phyloP scores from a whole-genome alignment of 2,888 invertebrate species.

The Diogma glabrata region DNA sequence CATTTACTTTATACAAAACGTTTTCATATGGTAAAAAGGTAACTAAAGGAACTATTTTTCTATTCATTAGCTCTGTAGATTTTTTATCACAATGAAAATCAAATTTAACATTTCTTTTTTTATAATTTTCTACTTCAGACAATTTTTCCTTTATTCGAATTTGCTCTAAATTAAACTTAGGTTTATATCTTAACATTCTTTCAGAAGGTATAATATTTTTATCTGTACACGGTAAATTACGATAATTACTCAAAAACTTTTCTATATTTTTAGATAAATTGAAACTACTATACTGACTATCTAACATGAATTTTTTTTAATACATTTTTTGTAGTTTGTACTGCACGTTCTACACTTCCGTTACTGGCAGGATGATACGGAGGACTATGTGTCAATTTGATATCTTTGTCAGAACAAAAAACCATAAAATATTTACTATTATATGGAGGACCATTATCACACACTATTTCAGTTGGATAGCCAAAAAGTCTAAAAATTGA shows the following conservation, averaged over 20 bases:
- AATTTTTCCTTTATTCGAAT: too few species aligned
- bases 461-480: too few species aligned
- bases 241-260: not conserved
- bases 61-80: too few species aligned
- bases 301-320: not conserved
- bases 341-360: slow-evolving; percentile 12
- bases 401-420: slow-evolving; percentile 8
- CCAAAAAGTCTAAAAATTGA: too few species aligned
- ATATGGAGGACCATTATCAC: slow-evolving; percentile 5
- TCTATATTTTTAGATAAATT: not conserved
- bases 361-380: slow-evolving; percentile 14
- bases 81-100: too few species aligned
- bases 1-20: too few species aligned
- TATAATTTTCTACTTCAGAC: too few species aligned
- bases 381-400: slow-evolving; percentile 11
- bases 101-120: too few species aligned
- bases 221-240: not conserved
- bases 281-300: not conserved
- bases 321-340: not conserved
- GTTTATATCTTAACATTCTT: not conserved
- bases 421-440: not conserved
- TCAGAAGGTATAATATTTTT: not conserved
- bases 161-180: too few species aligned
- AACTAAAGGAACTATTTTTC: too few species aligned
- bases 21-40: too few species aligned